Percentiles rank a stretch among this genome's conserved stretches.
phyloP scores from a whole-genome alignment of 1,140 invertebrate genomes.

The Pogonognathellus flavescens region DNA sequence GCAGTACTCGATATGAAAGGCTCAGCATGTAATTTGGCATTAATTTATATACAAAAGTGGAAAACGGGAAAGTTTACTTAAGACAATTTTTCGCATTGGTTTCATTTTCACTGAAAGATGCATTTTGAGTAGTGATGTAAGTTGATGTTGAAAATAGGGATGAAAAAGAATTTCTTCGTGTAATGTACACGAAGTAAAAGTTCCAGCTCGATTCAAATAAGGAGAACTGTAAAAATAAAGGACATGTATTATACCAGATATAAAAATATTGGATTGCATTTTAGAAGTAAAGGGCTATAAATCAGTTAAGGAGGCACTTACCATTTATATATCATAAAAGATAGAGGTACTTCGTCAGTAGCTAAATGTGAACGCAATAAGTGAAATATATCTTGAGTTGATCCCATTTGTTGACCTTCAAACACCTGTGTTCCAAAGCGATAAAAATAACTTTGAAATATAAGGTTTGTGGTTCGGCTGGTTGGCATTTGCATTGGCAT shows the following conservation, averaged over 20 bases:
- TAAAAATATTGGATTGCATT: neutral
- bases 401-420: constrained; percentile 41
- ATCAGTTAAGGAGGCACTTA: neutral
- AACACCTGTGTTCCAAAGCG: constrained; percentile 37
- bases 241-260: neutral
- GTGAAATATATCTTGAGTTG: constrained; percentile 19
- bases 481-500: constrained; percentile 12
- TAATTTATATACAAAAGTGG: constrained; percentile 9
- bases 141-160: neutral
- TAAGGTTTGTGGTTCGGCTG: constrained; percentile 3
- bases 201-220: constrained; percentile 4
- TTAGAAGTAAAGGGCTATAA: neutral
- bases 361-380: neutral
- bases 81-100: neutral
- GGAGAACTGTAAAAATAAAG: neutral
- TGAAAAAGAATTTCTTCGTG: neutral
- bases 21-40: no score
- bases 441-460: constrained; percentile 19
- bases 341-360: neutral
- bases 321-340: neutral
- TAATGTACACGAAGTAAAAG: no score
- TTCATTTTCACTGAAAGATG: neutral
- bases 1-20: no score
- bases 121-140: neutral
- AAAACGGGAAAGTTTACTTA: neutral